Conservation (phyloP, 1,140 invertebrate species). For the Penaeus japonicus region DNA sequence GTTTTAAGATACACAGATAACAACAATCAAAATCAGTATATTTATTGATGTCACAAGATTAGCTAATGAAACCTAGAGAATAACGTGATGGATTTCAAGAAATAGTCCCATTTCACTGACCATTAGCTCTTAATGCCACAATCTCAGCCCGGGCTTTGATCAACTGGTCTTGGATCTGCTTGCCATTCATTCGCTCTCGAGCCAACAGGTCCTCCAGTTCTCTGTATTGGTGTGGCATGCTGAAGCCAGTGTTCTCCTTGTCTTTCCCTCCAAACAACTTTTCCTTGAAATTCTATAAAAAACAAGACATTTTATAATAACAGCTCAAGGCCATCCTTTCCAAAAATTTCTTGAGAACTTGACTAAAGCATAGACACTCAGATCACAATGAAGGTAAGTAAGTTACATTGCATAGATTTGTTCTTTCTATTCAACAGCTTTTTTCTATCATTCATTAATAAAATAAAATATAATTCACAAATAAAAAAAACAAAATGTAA, state of each 20-base stretch:
- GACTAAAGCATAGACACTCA: too few species aligned
- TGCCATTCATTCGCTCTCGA: constrained; percentile 67
- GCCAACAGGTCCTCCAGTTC: constrained; percentile 69
- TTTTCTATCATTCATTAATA: too few species aligned
- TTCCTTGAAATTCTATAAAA: constrained; percentile 45
- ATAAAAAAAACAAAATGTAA: too few species aligned
- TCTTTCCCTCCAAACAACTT: constrained; percentile 63
- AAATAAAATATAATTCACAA: too few species aligned
- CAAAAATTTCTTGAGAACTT: too few species aligned
- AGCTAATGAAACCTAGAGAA: too few species aligned
- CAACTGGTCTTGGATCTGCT: constrained; percentile 69
- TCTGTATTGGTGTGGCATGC: constrained; percentile 61
- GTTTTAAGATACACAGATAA: too few species aligned
- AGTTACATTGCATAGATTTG: too few species aligned
- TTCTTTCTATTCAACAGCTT: too few species aligned
- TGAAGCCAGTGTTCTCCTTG: constrained; percentile 69
- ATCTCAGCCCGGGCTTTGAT: constrained; percentile 65
- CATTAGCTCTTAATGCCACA: constrained; percentile 60
- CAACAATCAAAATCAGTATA: too few species aligned
- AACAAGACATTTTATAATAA: not conserved
- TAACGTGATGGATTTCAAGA: not conserved
- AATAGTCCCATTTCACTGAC: not conserved
- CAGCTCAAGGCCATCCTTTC: not conserved
- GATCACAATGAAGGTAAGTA: too few species aligned
- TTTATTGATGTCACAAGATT: not conserved